These are phyloP conservation scores for Microhierax caerulescens DNA, from an alignment of 2,797 vertebrate species.

Conservation along the genomic window DNA sequence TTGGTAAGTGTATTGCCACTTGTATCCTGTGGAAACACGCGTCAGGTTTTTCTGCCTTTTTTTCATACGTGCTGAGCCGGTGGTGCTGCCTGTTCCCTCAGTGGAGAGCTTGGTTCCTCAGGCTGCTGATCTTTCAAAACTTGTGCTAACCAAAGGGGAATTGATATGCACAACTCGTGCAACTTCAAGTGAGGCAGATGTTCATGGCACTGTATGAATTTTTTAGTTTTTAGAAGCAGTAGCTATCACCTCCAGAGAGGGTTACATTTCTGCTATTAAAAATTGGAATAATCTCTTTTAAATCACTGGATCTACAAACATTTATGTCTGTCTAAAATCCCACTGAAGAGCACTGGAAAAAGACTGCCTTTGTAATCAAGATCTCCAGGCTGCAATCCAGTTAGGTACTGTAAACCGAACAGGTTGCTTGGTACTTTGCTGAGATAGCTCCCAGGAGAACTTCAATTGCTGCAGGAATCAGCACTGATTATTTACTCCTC, in stretches of 20 bases:
- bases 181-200: neutral
- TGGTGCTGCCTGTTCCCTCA: rapidly evolving
- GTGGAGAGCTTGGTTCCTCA: neutral
- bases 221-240: neutral
- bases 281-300: neutral
- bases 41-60: neutral
- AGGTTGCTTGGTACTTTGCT: neutral
- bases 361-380: neutral
- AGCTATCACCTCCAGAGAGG: neutral
- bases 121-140: neutral
- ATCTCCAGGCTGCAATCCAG: neutral
- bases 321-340: neutral
- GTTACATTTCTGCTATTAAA: neutral
- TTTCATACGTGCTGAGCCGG: neutral
- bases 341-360: neutral
- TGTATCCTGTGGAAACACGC: neutral
- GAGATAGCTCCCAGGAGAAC: neutral
- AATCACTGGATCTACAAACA: neutral
- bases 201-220: neutral
- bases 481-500: neutral
- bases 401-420: neutral
- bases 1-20: neutral
- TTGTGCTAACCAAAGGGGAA: neutral
- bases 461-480: neutral
- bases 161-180: rapidly evolving